A percentile compares a stretch with the other conserved stretches of the same genome.
These are phyloP conservation scores for Notospermus geniculatus DNA, from an alignment of 1,140 invertebrate genomes.

Conservation along the genomic window DNA sequence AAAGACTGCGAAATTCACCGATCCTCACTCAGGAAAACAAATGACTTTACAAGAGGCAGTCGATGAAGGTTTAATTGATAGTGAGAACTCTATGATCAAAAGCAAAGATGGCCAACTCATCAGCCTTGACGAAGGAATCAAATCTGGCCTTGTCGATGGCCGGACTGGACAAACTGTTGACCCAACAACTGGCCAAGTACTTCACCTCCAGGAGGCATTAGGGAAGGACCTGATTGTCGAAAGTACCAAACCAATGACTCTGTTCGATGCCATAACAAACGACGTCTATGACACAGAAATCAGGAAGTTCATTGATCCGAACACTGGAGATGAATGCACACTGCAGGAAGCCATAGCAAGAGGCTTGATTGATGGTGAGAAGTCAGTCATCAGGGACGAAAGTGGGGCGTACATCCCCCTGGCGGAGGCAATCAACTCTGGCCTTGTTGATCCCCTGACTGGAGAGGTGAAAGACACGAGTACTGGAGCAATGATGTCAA, in stretches of 20 bases:
- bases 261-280: conserved; percentile 71
- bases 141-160: conserved; percentile 44
- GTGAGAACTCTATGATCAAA: conserved; percentile 23
- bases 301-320: conserved; percentile 74
- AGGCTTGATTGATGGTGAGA: conserved; percentile 73
- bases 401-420: neutral
- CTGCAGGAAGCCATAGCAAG: conserved; percentile 73
- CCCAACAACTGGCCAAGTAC: neutral
- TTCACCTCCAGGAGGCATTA: neutral
- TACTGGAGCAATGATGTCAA: neutral
- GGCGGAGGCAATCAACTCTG: conserved; percentile 18
- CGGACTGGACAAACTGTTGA: neutral
- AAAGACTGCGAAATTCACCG: conserved; percentile 38
- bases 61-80: conserved; percentile 45
- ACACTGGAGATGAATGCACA: conserved; percentile 69
- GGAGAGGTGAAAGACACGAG: conserved; percentile 1
- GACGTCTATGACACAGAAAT: conserved; percentile 74
- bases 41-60: conserved; percentile 57
- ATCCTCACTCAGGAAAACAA: conserved; percentile 31
- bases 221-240: conserved; percentile 4
- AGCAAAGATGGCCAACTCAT: conserved; percentile 59
- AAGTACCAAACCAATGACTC: conserved; percentile 63
- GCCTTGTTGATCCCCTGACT: conserved; percentile 21
- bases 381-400: conserved; percentile 62
- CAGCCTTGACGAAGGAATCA: conserved; percentile 56